phyloP scores from a whole-genome alignment of 2,797 vertebrate genomes.

The Silurus lanzhouensis region DNA sequence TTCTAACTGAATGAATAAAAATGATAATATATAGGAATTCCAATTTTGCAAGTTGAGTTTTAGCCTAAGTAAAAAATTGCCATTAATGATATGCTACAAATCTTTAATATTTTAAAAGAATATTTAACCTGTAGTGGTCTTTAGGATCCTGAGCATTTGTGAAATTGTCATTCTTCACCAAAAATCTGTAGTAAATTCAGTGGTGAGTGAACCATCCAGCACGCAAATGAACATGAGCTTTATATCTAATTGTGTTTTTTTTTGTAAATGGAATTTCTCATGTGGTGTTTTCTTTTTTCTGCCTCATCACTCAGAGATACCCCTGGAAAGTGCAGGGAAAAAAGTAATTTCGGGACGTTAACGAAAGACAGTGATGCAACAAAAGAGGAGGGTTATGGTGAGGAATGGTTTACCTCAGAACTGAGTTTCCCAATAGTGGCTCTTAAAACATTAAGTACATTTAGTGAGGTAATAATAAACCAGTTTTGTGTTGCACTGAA shows the following conservation, averaged over 20 bases:
- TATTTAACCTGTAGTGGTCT: background rate
- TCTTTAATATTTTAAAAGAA: background rate
- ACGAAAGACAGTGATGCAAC: background rate
- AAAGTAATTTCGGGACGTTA: background rate
- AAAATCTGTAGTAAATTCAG: background rate
- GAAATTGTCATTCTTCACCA: background rate
- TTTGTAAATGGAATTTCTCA: slow-evolving; percentile 18
- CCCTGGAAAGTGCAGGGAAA: background rate
- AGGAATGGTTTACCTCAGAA: background rate
- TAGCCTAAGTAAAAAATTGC: background rate
- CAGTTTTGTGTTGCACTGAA: background rate
- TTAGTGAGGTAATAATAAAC: background rate
- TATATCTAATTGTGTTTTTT: background rate
- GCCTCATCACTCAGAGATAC: background rate
- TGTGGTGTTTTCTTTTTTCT: slow-evolving; percentile 2
- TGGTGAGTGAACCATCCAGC: background rate
- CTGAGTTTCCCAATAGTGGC: background rate
- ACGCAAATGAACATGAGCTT: background rate
- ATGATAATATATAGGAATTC: background rate
- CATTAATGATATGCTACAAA: background rate
- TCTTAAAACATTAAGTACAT: background rate
- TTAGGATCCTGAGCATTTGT: background rate
- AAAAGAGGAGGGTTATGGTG: background rate
- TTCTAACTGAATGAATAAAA: background rate
- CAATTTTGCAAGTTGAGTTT: background rate